Conservation (phyloP, 2,888 invertebrate species). For the Drosophila melanosoma region DNA sequence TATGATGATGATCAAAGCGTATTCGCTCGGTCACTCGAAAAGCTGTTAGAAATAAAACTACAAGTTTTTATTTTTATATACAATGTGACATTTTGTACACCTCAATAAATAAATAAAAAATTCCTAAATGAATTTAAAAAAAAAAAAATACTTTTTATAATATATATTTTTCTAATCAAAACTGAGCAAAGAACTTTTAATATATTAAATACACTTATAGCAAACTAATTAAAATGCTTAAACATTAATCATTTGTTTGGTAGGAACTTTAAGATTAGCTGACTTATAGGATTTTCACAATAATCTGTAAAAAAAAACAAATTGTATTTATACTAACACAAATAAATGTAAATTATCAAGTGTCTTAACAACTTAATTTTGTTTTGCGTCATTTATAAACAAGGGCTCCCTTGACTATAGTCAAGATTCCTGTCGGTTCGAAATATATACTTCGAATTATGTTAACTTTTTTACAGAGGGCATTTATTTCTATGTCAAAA, state of each 20-base stretch:
- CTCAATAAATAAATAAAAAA: conserved; percentile 6
- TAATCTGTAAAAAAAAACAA: conserved; percentile 22
- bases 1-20: conserved; percentile 42
- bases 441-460: neutral
- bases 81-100: conserved; percentile 52
- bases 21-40: conserved; percentile 48
- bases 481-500: conserved; percentile 8
- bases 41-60: conserved; percentile 42
- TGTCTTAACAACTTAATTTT: conserved; percentile 45
- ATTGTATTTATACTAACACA: conserved; percentile 46
- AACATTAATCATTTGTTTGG: conserved; percentile 12
- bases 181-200: conserved; percentile 30
- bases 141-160: conserved; percentile 34
- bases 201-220: conserved; percentile 27
- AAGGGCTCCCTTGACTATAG: neutral
- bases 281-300: conserved; percentile 15
- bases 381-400: neutral
- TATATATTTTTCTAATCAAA: conserved; percentile 56
- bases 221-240: conserved; percentile 23
- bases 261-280: conserved; percentile 6
- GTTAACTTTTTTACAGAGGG: neutral
- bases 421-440: neutral
- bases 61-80: conserved; percentile 64
- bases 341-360: conserved; percentile 57
- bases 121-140: conserved; percentile 10